Base-by-base conservation (phyloP, 2,113 vertebrate genomes). In the Carassius auratus region DNA sequence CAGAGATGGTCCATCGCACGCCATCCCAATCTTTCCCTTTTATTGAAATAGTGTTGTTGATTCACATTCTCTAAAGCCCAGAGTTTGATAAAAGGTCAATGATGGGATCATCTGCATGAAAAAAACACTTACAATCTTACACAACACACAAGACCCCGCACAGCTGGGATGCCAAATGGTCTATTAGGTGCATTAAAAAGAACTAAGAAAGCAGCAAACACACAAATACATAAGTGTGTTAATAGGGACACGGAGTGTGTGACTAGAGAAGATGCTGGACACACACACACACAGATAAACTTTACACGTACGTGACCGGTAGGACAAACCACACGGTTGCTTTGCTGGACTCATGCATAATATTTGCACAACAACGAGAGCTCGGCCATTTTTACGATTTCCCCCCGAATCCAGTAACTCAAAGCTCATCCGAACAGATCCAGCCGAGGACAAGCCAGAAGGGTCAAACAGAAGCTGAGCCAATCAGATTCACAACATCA, bases 21-120 rank as follows among this genome's bases (percentile, higher is more conserved):
- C 78, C 87, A 81, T 78, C 88, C 81, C 79, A 85, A 78, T 80
- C 36, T 21, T 91, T 93, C 92, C 92, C 92, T 93, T 94, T 92
- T 89, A 77, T 85, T 69, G 45, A 86, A 50, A 76, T 85, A 26
- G 61, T 38, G 62, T 55, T 12, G n/a, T n/a, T 23, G 83, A n/a
- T 85, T 87, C 80, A 83, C 73, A 83, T 55, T 75, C 6, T 84
- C 36, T 0, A 42, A n/a, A 64, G 21, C 36, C 77, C 55, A 8
- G 19, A 66, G 78, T 66, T 9, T 50, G 61, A 81, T 64, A 33
- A 81, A 81, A 66, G 78, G 38, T 79, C 21, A 45, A 81, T 48
- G 61, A 81, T 23, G 14, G 13, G 26, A 45, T 64, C 59, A 0
- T 19, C 13, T 30, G 36, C 42, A 52, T 68, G 42, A 33, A 48